Evolutionary conservation across 64 coral and sea anemone genomes (phyloP).

Genomic region (Exaiptasia diaphana): DNA sequence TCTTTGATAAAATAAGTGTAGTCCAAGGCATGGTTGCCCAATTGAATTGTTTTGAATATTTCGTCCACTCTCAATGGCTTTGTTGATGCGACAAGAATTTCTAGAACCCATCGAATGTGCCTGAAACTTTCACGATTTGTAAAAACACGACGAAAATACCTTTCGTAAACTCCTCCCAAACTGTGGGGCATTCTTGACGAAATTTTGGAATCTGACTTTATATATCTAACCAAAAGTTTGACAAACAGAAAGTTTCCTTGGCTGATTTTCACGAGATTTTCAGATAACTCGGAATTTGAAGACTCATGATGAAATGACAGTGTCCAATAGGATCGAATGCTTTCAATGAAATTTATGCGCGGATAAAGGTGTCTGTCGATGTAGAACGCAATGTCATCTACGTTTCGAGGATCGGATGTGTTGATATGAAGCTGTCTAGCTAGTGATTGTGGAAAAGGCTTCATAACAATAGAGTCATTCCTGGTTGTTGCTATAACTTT

Average conservation of each 20-base stretch:
- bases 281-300: background rate
- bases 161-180: conserved; percentile 47
- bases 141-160: conserved; percentile 58
- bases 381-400: background rate
- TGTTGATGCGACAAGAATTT: background rate
- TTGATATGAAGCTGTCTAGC: background rate
- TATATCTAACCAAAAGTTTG: conserved; percentile 58
- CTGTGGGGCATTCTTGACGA: conserved; percentile 17
- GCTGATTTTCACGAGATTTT: conserved; percentile 10
- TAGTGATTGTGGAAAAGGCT: background rate
- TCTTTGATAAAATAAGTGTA: no score
- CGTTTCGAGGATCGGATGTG: background rate
- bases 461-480: conserved; percentile 23
- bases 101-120: background rate
- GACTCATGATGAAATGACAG: background rate
- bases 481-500: conserved; percentile 61
- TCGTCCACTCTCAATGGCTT: conserved; percentile 18
- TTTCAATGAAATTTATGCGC: background rate
- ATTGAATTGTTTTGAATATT: no score
- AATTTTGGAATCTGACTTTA: background rate
- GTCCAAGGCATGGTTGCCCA: no score
- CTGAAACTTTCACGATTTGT: no score
- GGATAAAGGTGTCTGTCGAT: background rate
- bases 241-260: conserved; percentile 76
- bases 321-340: background rate